Base-by-base conservation (phyloP, 2,113 vertebrate genomes). In the Tragulus kanchil region DNA sequence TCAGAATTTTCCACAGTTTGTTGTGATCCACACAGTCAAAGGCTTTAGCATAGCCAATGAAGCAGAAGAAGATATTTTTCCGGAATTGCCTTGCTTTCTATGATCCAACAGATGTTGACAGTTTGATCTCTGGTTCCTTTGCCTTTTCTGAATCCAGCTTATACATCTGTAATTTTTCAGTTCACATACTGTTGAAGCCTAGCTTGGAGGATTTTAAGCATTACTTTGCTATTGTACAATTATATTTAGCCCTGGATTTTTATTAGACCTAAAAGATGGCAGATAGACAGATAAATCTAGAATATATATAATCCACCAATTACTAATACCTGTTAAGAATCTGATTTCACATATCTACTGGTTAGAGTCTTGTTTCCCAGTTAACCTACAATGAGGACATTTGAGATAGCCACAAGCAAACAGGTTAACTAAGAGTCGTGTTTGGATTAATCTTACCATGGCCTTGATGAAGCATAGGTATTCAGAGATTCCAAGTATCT, bases 211-310 rank as follows among this genome's bases (percentile, higher is more conserved):
- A 36, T 36, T 36, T 36, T 36, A 36, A 36, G 36, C 36, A 36
- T 36, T 36, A 36, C 36, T 36, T 36, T 36, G 36, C 36, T 36
- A 36, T 36, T 36, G 36, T 36, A 36, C 36, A 62, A 6, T 93
- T 75, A 62, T 77, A 65, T 67, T 95, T 92, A 67, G 8, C 7
- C 88, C 84, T 92, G 4, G 19, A 85, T 89, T 94, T 89, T 93
- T 93, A 69, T 67, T 96, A 89, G 61, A 65, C 48, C 5, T 89
- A 48, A 85, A 95, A 42, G 8, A 71, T 73, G 48, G 58, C n/a
- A 61, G 61, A 54, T 78, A 78, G 50, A 78, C 31, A 36, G 17
- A 36, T 56, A 50, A 5, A 85, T 78, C 36, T 13, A 90, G 73
- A 45, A 79, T 65, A 1, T 59, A 56, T 94, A 71, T 83, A 85